Percentiles rank a stretch among this genome's conserved stretches.
Evolutionary conservation across 1,140 invertebrate species (phyloP).

Genomic region (Stegodyphus dumicola): DNA sequence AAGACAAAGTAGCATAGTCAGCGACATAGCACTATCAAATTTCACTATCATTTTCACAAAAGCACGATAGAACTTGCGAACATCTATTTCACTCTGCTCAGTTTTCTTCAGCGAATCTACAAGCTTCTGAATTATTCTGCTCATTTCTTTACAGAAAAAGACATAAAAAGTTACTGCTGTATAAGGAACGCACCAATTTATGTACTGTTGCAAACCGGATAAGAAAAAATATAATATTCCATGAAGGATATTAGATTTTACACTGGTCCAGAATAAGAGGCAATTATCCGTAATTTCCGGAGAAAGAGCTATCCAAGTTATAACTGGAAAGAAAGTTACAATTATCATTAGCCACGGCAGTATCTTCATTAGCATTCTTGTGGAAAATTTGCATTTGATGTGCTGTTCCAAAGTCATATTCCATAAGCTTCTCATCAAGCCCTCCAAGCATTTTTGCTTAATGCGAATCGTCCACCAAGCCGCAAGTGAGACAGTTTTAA

Average conservation of each 20-base stretch:
- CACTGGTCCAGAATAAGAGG: background rate
- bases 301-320: slow-evolving; percentile 12
- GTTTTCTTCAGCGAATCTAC: background rate
- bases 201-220: slow-evolving; percentile 29
- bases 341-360: slow-evolving; percentile 16
- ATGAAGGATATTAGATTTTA: background rate
- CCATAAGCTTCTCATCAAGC: background rate
- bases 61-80: slow-evolving; percentile 19
- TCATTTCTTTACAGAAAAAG: slow-evolving; percentile 24
- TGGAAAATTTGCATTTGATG: background rate
- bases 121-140: background rate
- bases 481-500: slow-evolving; percentile 8
- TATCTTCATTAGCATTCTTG: background rate
- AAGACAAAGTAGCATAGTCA: slow-evolving; percentile 19
- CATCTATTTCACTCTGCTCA: background rate
- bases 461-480: slow-evolving; percentile 25
- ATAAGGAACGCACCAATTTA: slow-evolving; percentile 39
- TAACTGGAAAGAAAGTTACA: slow-evolving; percentile 6
- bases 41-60: slow-evolving; percentile 21
- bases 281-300: slow-evolving; percentile 1
- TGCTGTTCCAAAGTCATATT: background rate
- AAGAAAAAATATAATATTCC: slow-evolving; percentile 16
- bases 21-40: background rate
- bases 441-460: slow-evolving; percentile 7
- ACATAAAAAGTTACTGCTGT: slow-evolving; percentile 13